Conservation (phyloP, 2,797 vertebrate genomes). For the Poecilia wingei region DNA sequence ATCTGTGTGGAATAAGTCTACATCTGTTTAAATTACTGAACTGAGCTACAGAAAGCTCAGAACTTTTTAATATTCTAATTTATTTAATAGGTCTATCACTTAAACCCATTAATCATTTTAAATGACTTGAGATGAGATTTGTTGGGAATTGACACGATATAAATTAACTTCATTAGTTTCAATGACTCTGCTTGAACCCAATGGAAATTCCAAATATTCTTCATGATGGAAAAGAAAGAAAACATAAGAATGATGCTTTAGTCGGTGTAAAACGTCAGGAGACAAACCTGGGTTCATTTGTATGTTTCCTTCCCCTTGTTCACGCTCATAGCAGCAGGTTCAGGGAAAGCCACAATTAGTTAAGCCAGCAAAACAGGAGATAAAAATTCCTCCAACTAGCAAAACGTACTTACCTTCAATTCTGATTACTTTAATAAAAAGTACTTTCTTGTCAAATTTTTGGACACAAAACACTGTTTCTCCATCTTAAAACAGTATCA, state of each 20-base stretch:
- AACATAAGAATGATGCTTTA: neutral
- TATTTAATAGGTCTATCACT: neutral
- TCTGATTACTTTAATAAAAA: neutral
- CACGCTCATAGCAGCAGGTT: neutral
- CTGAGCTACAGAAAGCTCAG: neutral
- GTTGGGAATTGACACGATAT: neutral
- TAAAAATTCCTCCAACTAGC: neutral
- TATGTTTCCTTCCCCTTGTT: neutral
- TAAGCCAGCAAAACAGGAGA: neutral
- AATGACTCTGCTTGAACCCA: neutral
- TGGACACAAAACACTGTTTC: neutral
- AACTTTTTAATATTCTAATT: neutral
- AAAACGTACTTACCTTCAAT: neutral
- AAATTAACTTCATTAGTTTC: neutral
- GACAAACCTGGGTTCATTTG: neutral
- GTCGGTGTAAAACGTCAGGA: neutral
- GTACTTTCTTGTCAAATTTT: neutral
- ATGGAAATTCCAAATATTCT: neutral
- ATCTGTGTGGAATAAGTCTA: neutral
- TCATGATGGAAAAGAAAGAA: neutral
- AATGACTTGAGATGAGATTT: neutral
- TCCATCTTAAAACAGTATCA: neutral
- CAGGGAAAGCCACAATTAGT: neutral
- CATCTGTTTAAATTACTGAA: neutral
- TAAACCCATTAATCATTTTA: neutral